Evolutionary conservation across 2,888 invertebrate species (phyloP).

Genomic region (Philopedon plagiatum): DNA sequence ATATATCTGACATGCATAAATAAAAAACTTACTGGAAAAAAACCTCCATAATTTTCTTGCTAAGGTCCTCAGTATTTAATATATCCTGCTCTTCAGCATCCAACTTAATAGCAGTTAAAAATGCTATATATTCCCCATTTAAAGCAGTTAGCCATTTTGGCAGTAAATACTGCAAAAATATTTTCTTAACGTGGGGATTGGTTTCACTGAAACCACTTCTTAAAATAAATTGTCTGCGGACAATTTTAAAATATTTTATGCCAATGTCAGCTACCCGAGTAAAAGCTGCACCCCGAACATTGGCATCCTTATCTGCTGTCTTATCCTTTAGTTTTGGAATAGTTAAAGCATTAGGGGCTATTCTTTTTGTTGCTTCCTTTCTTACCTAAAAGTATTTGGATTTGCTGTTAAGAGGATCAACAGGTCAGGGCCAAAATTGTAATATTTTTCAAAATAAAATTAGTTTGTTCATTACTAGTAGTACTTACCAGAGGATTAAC

Average conservation of each 20-base stretch:
- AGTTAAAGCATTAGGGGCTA: constrained; percentile 56
- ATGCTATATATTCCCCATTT: constrained; percentile 77
- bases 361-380: constrained; percentile 55
- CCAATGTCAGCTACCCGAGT: constrained; percentile 36
- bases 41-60: constrained; percentile 70
- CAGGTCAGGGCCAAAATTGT: no score
- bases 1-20: no score
- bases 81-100: constrained; percentile 77
- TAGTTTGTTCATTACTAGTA: not conserved
- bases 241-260: constrained; percentile 71
- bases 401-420: no score
- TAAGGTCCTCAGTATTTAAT: constrained; percentile 73
- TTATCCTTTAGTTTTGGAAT: constrained; percentile 71
- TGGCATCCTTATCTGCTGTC: constrained; percentile 74
- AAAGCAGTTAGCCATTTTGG: constrained; percentile 84
- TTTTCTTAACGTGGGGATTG: constrained; percentile 69
- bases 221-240: constrained; percentile 75
- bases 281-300: constrained; percentile 42
- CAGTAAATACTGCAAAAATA: constrained; percentile 72
- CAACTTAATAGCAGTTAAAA: constrained; percentile 81
- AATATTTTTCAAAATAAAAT: not conserved
- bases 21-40: constrained; percentile 70
- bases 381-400: constrained; percentile 58
- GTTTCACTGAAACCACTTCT: constrained; percentile 77
- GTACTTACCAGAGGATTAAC: constrained; percentile 76